Evolutionary conservation across 2,797 vertebrate species (phyloP).

Genomic region (Poeciliopsis paucimaculata): DNA sequence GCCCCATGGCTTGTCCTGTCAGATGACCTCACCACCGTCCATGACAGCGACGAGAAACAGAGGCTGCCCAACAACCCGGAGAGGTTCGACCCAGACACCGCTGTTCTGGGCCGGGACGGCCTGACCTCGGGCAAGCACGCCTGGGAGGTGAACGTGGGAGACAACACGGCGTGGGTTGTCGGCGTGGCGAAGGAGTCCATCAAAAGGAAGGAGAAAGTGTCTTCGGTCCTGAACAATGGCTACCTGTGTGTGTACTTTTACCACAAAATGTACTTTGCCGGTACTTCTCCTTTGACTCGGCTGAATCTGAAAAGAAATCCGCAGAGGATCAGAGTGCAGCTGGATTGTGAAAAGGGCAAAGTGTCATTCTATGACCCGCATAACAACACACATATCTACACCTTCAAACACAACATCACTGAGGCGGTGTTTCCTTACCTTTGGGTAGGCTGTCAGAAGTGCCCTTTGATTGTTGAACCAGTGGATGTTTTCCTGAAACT

Average conservation of each 20-base stretch:
- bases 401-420: constrained; percentile 72
- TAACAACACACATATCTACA: constrained; percentile 68
- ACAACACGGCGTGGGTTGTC: constrained; percentile 75
- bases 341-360: constrained; percentile 71
- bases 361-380: constrained; percentile 66
- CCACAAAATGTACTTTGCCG: constrained; percentile 79
- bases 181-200: constrained; percentile 75
- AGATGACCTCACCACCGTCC: constrained; percentile 71
- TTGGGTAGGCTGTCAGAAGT: constrained; percentile 76
- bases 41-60: constrained; percentile 69
- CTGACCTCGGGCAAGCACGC: constrained; percentile 62
- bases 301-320: constrained; percentile 67
- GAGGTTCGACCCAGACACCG: constrained; percentile 74
- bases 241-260: constrained; percentile 79
- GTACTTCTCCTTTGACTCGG: constrained; percentile 74
- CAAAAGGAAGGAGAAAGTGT: constrained; percentile 73
- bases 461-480: constrained; percentile 66
- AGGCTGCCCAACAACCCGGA: constrained; percentile 76
- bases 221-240: constrained; percentile 72
- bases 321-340: constrained; percentile 63
- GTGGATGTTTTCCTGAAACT: constrained; percentile 49
- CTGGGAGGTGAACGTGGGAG: constrained; percentile 78
- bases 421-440: constrained; percentile 77
- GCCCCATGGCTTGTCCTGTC: constrained; percentile 79
- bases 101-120: constrained; percentile 63